phyloP scores from a whole-genome alignment of 2,888 invertebrate species.

The Drosophila koepferae region DNA sequence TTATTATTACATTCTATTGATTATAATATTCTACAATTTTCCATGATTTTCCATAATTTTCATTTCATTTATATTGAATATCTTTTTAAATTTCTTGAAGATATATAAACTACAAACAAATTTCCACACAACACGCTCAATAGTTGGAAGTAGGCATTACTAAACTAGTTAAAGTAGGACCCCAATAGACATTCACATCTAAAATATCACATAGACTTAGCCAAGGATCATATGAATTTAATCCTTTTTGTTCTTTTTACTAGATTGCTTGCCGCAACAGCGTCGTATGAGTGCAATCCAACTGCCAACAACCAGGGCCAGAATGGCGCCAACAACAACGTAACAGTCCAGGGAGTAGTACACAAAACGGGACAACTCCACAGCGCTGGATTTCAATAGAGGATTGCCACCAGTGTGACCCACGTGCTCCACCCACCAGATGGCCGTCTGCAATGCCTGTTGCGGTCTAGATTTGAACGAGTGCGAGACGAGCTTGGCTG shows the following conservation, averaged over 20 bases:
- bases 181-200: constrained; percentile 25
- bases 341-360: constrained; percentile 84
- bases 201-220: constrained; percentile 70
- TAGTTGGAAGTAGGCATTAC: constrained; percentile 13
- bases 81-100: background rate
- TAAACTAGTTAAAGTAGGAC: constrained; percentile 22
- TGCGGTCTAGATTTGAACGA: constrained; percentile 87
- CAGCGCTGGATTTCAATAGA: constrained; percentile 85
- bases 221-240: constrained; percentile 34
- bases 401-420: constrained; percentile 87
- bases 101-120: background rate
- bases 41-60: background rate
- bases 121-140: constrained; percentile 3
- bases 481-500: constrained; percentile 86
- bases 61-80: background rate
- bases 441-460: constrained; percentile 87
- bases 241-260: constrained; percentile 61
- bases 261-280: constrained; percentile 45
- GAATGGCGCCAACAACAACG: constrained; percentile 56
- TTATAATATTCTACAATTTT: background rate
- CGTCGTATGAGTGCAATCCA: constrained; percentile 71
- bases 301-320: constrained; percentile 57
- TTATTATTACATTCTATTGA: background rate
- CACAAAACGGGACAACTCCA: constrained; percentile 79
- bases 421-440: constrained; percentile 90